Evolutionary conservation across 1,140 invertebrate genomes (phyloP), one percentile per base, ranked within the genome.

Genomic region (Idris sp.): DNA sequence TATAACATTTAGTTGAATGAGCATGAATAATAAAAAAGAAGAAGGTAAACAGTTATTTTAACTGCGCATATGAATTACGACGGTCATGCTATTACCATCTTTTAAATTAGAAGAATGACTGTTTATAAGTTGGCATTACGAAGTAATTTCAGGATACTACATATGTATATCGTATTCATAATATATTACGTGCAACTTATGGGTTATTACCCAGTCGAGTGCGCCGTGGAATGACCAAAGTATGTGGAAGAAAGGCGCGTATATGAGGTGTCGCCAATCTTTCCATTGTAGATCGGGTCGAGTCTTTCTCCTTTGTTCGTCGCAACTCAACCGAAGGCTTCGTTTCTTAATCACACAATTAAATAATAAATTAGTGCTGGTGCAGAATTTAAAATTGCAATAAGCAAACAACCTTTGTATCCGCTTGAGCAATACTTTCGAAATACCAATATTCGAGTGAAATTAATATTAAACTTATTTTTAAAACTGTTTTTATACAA

Each of bases 221-320:
- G 62, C 61, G 53, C 38, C 16, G 48, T 53, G 74, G 74, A 76
- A 76, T 76, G 74, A 71, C 61, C 67, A 68, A 72, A 72, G 67
- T 76, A 76, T 76, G 74, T 71, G 62, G 56, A 76, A 76, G 74
- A 72, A 76, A 76, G 74, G 74, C 67, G 74, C 67, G 74, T 64
- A 46, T 49, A 43, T 38, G 36, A 76, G 72, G 74, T 76, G 67
- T 76, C 72, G 76, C 74, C 74, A 76, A 80, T 78, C 67, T 72
- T 78, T 68, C 65, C 67, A 77, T 80, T 76, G 71, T 74, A 69
- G 62, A 74, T 67, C 65, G 53, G 53, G 69, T 54, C 74, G 33
- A 64, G 38, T 65, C 65, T 78, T 76, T 79, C 76, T 68, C 74
- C 74, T 80, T 78, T 80, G 78, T 79, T 76, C 69, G 73, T 48